Base-by-base conservation (phyloP, 2,888 invertebrate species). In the Agrotis exclamationis region DNA sequence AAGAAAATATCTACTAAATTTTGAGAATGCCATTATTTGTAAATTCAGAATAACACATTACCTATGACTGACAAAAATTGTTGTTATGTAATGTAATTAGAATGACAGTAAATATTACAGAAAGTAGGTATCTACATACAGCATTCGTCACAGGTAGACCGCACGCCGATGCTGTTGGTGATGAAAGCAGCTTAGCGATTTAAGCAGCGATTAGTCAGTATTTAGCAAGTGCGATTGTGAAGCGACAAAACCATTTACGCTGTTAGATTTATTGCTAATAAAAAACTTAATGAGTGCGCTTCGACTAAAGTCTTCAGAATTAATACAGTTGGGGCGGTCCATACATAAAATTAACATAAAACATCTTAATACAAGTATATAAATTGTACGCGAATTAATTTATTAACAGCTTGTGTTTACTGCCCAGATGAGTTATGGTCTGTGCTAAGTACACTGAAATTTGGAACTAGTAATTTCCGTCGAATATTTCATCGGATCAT, bases 311-410 rank as follows among this genome's bases (percentile, higher is more conserved):
- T 86, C 85, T 88, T 85, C 82, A 85, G 87, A 88, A 91, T 89
- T 90, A 88, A 92, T 90, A 90, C 88, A 87, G 84, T 86, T 78
- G 86, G 90, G 91, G 93, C 91, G 93, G 90, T 81, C 85, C 88
- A 87, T 91, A 92, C 93, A 94, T 94, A 93, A 94, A 93, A 95
- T 95, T 93, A 93, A 85, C 94, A 94, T 94, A 91, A 92, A 95
- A 93, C 91, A 90, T 91, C 90, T 90, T 88, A 90, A 92, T 90
- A 90, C 87, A 89, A 90, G 87, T 89, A 90, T 89, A 92, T 93
- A 93, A 93, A 92, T 92, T 92, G 89, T 91, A 85, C 85, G 85
- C 82, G 86, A 87, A 90, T 91, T 91, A 91, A 92, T 94, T 93
- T 93, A 92, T 92, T 85, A 89, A 87, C 87, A 86, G 85, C 86